Base-by-base conservation (phyloP, 2,888 invertebrate species). In the Chymomyza caudatula region DNA sequence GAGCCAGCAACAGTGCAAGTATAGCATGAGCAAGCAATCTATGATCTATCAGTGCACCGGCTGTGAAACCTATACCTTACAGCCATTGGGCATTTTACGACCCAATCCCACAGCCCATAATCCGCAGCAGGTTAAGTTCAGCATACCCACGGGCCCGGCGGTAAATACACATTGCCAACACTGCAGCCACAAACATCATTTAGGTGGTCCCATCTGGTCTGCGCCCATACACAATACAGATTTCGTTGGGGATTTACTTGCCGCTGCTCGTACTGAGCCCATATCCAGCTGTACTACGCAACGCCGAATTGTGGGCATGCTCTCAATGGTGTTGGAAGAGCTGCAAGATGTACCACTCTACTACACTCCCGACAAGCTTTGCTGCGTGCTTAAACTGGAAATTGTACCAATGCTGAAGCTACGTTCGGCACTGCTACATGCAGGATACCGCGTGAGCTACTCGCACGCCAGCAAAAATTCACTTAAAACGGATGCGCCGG, bases 191-290 rank as follows among this genome's bases (percentile, higher is more conserved):
- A 92, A 92, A 60, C 94, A 95, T 89, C 94, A 95, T 87, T 90
- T 97, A 75, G 97, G 97, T 8, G 99, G 99, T 1, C 99, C 99
- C 0, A 94, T 99, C 75, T 99, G 98, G 98, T 93, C 95, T 0
- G 96, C 93, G 0, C 94, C 95, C 0, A 92, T 99, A 47, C 98
- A 99, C 90, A 93, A 96, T 77, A 91, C 91, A 53, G 89, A 91
- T 0, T 99, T 99, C 90, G 94, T 98, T 0, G 86, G 91, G 0
- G 91, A 93, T 51, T 92, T 98, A 5, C 87, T 97, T 0, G 71
- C 83, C 0, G 88, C 91, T 47, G 91, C 93, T 5, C 89, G 91
- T 51, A 85, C 90, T 17, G 87, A 90, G 52, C 89, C 91, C 0
- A 76, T 88, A 0, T 56, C 49, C 2, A 61, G 65, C 0, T 91